phyloP scores from a whole-genome alignment of 2,797 vertebrate genomes.

The Emys orbicularis region DNA sequence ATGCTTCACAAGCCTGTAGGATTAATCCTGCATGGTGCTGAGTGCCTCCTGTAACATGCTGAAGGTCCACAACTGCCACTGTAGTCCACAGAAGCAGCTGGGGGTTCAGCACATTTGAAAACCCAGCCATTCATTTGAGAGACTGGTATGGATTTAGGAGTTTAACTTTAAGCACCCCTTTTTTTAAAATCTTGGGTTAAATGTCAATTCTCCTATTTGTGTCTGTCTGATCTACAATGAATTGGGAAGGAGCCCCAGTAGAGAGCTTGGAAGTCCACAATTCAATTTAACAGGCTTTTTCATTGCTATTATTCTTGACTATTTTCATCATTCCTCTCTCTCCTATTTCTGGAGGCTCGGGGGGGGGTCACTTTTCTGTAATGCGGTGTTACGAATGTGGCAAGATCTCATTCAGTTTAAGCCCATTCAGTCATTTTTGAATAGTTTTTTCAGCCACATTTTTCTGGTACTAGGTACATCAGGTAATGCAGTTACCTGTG shows the following conservation, averaged over 20 bases:
- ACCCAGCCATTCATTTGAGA: neutral
- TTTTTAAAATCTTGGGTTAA: neutral
- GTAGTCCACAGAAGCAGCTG: neutral
- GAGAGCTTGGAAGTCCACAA: fast-evolving
- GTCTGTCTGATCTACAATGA: fast-evolving
- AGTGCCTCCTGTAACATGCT: neutral
- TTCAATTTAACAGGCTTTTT: neutral
- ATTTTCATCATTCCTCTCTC: fast-evolving
- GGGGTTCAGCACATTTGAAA: neutral
- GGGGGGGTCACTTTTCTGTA: neutral
- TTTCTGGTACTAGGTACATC: neutral
- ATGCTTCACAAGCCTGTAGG: neutral
- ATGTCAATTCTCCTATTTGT: fast-evolving
- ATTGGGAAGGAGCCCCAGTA: neutral
- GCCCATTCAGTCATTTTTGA: neutral
- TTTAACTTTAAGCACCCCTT: fast-evolving
- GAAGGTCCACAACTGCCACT: fast-evolving
- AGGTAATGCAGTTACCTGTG: conserved; percentile 56
- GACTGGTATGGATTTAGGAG: neutral
- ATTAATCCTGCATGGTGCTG: neutral
- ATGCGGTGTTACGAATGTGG: fast-evolving
- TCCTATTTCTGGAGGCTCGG: fast-evolving
- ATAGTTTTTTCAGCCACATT: neutral
- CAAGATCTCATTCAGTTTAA: neutral
- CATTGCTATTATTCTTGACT: fast-evolving